These are phyloP conservation scores for Artemia sinica DNA, from an alignment of 2,888 invertebrate species.

Conservation along the genomic window DNA sequence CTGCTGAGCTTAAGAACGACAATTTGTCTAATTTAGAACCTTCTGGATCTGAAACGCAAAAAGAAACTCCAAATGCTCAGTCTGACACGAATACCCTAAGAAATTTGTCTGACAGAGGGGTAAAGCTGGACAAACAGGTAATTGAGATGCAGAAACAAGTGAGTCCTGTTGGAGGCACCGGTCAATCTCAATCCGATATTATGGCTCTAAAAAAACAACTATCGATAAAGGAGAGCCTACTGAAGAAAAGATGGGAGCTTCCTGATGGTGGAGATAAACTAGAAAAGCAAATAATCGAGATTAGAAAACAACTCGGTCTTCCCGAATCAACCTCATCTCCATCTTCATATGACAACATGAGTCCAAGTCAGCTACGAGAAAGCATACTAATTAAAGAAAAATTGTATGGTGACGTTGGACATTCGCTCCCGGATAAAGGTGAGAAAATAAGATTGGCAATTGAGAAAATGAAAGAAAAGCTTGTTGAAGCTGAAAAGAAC, in stretches of 20 bases:
- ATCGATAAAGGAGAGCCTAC: neutral
- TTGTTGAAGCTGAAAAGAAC: conserved; percentile 1
- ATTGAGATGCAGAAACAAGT: too few relatives aligned
- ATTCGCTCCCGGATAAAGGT: conserved; percentile 8
- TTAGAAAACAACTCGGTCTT: conserved; percentile 9
- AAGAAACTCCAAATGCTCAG: neutral
- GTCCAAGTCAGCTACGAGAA: conserved; percentile 11
- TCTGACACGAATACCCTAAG: too few relatives aligned
- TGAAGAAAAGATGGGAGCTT: neutral
- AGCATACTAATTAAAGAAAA: neutral
- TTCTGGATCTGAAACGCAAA: neutral
- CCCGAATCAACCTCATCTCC: neutral
- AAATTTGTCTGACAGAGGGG: too few relatives aligned
- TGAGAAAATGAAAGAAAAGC: neutral
- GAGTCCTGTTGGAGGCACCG: too few relatives aligned
- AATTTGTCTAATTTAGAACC: too few relatives aligned
- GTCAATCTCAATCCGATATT: neutral
- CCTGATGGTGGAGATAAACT: conserved; percentile 1
- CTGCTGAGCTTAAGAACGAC: neutral
- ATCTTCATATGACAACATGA: neutral
- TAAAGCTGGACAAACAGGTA: too few relatives aligned
- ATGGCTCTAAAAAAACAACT: neutral
- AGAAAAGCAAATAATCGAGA: conserved; percentile 2
- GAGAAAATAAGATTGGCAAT: neutral
- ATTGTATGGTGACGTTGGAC: neutral